Evolutionary conservation across 2,797 vertebrate species (phyloP), one percentile per base, ranked within the genome.

Genomic region (Acipenser oxyrinchus): DNA sequence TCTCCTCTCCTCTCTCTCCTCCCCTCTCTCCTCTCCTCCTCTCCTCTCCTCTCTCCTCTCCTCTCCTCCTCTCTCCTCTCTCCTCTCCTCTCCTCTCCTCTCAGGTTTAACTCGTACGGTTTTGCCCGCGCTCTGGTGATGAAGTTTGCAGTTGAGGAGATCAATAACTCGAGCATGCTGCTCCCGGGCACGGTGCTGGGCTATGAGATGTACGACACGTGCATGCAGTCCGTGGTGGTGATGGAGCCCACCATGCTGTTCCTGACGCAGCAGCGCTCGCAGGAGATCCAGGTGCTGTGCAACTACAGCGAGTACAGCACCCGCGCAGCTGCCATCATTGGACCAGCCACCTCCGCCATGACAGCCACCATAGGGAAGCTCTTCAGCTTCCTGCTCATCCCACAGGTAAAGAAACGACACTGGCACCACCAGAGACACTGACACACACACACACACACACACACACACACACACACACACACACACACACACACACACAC

Each of bases 301-400:
- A 88, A 94, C 77, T 95, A 95, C 84, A 89, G 84, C 0, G 37
- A 83, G 51, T 93, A 95, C 75, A 87, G 84, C 78, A 84, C 95
- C 1, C 87, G 83, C 0, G 80, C 93, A 48, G 71, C 81, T 1
- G 94, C 94, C 0, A 87, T 95, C 65, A 91, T 97, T 0, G 95
- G 95, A 0, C 95, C 94, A 0, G 64, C 75, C 0, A 75, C 23
- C 1, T 94, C 94, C 0, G 86, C 92, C 6, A 87, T 94, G 62
- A 84, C 86, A 63, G 73, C 87, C 0, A 48, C 87, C 66, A 90
- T 91, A 0, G 91, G 90, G 72, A 93, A 93, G 72, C 79, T 96
- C 0, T 85, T 96, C 55, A 77, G 94, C 74, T 93, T 92, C 80
- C 93, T 97, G 77, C 74, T 92, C 49, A 87, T 96, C 85, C 95